A percentile compares a stretch with the other conserved stretches of the same genome.
These are phyloP conservation scores for Rhipidura dahli DNA, from an alignment of 2,113 vertebrate genomes.

Conservation along the genomic window DNA sequence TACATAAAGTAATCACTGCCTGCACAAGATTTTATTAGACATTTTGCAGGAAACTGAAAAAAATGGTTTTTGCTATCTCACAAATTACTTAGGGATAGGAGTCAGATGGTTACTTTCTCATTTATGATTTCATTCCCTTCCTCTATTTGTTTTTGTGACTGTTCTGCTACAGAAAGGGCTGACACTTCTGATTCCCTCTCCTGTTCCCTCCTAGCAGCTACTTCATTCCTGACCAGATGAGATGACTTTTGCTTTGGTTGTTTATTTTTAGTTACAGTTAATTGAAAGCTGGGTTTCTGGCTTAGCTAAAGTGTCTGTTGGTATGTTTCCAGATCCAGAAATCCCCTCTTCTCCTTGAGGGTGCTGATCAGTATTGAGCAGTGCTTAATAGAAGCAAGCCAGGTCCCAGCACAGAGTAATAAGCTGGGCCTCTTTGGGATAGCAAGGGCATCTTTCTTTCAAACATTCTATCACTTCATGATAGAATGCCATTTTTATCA, in stretches of 20 bases:
- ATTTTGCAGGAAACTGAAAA: neutral
- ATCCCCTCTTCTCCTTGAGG: neutral
- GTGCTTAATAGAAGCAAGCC: neutral
- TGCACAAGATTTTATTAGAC: neutral
- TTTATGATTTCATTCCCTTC: neutral
- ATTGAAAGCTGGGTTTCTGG: neutral
- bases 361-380: neutral
- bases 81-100: neutral
- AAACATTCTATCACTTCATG: neutral
- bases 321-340: neutral
- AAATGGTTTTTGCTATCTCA: neutral
- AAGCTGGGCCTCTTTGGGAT: neutral
- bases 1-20: neutral
- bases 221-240: neutral
- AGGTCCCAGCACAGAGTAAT: accelerated
- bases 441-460: neutral
- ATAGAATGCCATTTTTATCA: neutral
- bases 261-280: neutral
- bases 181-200: neutral
- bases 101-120: neutral
- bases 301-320: neutral
- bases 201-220: neutral
- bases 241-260: neutral
- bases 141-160: neutral
- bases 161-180: neutral